These are phyloP conservation scores for Grammomys dolichurus DNA, from an alignment of 2,113 vertebrate species.

Conservation along the genomic window DNA sequence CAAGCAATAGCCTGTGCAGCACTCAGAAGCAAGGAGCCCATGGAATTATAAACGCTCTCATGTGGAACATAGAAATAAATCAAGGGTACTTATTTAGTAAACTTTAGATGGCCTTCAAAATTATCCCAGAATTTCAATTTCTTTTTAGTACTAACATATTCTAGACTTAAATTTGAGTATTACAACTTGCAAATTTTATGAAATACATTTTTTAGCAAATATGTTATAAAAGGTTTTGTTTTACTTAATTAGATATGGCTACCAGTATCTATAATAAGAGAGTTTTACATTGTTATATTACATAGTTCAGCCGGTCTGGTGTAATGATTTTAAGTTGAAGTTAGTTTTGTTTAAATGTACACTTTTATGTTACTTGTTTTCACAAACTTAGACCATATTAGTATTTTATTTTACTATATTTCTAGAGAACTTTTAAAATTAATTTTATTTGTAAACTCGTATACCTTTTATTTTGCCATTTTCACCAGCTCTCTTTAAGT, in stretches of 20 bases:
- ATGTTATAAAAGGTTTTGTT: slow-evolving; percentile 21
- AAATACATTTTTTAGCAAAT: slow-evolving; percentile 34
- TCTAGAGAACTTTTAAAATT: background rate
- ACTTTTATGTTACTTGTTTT: background rate
- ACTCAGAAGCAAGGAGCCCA: background rate
- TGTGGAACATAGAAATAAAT: background rate
- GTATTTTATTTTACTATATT: slow-evolving; percentile 15
- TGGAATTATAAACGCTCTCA: background rate
- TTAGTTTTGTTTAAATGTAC: slow-evolving; percentile 11
- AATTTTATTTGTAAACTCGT: slow-evolving; percentile 10
- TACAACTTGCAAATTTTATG: slow-evolving; percentile 36
- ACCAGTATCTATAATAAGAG: slow-evolving; percentile 17
- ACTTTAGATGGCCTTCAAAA: slow-evolving; percentile 5
- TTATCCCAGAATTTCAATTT: background rate
- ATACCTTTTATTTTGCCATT: background rate
- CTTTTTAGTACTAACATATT: slow-evolving; percentile 40
- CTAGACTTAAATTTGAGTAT: slow-evolving; percentile 56
- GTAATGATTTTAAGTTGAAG: slow-evolving; percentile 32
- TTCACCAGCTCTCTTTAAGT: background rate
- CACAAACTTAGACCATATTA: slow-evolving; percentile 2
- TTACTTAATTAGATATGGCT: slow-evolving; percentile 1
- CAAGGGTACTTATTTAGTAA: background rate
- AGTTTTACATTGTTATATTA: slow-evolving; percentile 5
- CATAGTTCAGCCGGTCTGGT: background rate
- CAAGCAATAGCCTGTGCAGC: background rate